A percentile compares a stretch with the other conserved stretches of the same genome.
phyloP scores from a whole-genome alignment of 2,888 invertebrate species.

The Microchrysa polita region DNA sequence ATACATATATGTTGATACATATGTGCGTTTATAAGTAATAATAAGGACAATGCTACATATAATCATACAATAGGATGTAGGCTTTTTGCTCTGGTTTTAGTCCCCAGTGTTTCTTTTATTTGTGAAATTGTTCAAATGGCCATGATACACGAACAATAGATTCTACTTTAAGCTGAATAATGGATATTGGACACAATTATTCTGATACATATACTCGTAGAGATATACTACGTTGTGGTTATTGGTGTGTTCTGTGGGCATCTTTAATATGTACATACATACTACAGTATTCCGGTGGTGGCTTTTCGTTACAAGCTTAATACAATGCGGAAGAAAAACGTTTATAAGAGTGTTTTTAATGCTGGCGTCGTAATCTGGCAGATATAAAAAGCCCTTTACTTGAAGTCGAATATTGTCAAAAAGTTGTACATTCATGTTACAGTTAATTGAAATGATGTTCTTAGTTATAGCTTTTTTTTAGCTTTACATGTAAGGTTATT shows the following conservation, averaged over 20 bases:
- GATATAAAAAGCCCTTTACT: too few species aligned
- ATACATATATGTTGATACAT: slow-evolving; percentile 17
- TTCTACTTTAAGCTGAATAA: not conserved
- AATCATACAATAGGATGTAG: slow-evolving; percentile 8
- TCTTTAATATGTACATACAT: not conserved
- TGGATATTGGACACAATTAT: slow-evolving; percentile 4
- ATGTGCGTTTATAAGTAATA: not conserved
- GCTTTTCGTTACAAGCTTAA: too few species aligned
- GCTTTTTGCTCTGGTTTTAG: not conserved
- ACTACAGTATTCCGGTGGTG: not conserved
- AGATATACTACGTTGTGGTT: too few species aligned
- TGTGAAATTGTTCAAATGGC: slow-evolving; percentile 8
- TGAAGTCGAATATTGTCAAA: too few species aligned
- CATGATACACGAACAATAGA: not conserved
- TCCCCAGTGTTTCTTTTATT: not conserved
- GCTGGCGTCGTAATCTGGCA: too few species aligned
- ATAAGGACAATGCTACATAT: not conserved
- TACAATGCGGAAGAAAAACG: too few species aligned
- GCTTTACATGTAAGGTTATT: too few species aligned
- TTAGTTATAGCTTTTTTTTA: too few species aligned
- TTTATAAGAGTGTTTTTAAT: too few species aligned
- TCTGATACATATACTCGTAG: not conserved
- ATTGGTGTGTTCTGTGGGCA: too few species aligned
- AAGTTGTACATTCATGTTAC: too few species aligned
- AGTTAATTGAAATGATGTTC: too few species aligned